Evolutionary conservation across 2,797 vertebrate species (phyloP).

Genomic region (Sphenopsis melanotis): DNA sequence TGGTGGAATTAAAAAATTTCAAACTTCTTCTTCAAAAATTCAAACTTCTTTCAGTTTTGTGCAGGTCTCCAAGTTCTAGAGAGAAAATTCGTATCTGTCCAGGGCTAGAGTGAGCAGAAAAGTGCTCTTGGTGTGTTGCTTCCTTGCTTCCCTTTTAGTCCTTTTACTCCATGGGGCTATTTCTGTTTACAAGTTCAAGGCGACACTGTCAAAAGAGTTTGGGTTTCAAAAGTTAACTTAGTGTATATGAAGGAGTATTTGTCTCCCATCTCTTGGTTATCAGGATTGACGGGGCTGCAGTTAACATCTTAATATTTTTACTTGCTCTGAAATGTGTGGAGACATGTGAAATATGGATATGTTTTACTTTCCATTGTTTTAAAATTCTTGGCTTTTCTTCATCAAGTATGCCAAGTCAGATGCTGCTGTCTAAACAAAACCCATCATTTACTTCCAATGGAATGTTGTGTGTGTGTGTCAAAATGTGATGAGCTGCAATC

Average conservation of each 20-base stretch:
- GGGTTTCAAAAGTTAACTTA: not conserved
- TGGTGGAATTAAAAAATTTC: not conserved
- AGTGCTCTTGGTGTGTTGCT: not conserved
- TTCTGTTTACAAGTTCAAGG: not conserved
- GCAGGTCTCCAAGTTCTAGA: not conserved
- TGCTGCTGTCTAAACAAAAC: not conserved
- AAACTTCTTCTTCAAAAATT: not conserved
- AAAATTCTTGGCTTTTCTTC: not conserved
- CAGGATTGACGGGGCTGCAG: not conserved
- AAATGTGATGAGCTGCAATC: not conserved
- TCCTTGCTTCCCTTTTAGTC: not conserved
- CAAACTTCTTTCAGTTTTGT: not conserved
- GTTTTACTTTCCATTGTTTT: not conserved
- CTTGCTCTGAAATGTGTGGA: not conserved
- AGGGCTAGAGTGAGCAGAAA: not conserved
- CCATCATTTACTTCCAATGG: not conserved
- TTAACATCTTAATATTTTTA: not conserved
- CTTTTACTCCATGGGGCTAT: not conserved
- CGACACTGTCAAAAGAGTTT: not conserved
- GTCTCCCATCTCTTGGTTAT: not conserved
- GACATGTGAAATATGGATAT: not conserved
- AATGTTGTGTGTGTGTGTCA: not conserved
- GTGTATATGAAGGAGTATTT: not conserved
- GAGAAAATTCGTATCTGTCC: not conserved
- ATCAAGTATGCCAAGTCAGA: not conserved